Percentiles rank a stretch among this genome's conserved stretches.
Conservation (phyloP, 2,113 vertebrate genomes). For the Perca fluviatilis region DNA sequence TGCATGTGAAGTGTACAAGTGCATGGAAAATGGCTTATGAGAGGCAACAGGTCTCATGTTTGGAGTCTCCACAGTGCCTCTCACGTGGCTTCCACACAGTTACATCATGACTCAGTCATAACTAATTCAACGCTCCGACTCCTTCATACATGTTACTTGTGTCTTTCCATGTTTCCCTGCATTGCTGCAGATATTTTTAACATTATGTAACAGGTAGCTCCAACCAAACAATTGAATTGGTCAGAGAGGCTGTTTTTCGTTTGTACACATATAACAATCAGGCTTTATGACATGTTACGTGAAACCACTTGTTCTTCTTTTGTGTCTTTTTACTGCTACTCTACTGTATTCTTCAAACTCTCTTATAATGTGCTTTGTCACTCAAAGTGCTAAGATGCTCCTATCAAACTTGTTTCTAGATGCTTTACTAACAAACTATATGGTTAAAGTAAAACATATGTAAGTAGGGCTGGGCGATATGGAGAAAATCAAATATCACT, state of each 20-base stretch:
- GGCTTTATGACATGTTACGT: not conserved
- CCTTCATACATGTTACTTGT: not conserved
- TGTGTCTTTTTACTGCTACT: not conserved
- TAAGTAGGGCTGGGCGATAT: no score
- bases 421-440: no score
- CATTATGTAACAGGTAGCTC: constrained; percentile 12
- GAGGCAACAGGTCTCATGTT: constrained; percentile 13
- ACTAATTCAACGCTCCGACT: constrained; percentile 10
- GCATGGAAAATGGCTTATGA: not conserved
- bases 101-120: constrained; percentile 9
- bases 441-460: no score
- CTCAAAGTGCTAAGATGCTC: no score
- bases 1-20: not conserved
- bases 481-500: no score
- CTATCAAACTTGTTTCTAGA: no score
- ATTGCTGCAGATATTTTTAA: not conserved
- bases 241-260: not conserved
- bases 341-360: not conserved
- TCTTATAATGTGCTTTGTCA: no score
- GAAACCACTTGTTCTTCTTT: not conserved
- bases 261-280: not conserved
- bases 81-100: not conserved
- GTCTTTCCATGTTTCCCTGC: not conserved
- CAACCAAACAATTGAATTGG: not conserved
- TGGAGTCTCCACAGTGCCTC: not conserved